Percentiles rank a stretch among this genome's conserved stretches.
Conservation (phyloP, 2,113 vertebrate species). For the Perccottus glenii region DNA sequence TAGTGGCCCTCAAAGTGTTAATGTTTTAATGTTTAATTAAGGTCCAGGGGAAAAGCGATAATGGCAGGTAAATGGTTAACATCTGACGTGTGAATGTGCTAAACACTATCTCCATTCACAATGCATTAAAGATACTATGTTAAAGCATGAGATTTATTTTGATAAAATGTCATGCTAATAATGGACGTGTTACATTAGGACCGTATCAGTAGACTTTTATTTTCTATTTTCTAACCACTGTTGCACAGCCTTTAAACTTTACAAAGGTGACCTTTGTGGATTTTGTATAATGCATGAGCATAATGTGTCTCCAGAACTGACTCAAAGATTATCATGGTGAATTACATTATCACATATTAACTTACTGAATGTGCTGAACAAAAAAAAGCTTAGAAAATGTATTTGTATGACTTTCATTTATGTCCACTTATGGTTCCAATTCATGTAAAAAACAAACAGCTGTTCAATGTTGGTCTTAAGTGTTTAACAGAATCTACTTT, state of each 20-base stretch:
- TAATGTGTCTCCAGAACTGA: constrained; percentile 27
- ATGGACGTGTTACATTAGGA: neutral
- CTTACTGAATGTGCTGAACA: neutral
- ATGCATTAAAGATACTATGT: neutral
- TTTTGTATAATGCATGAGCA: neutral
- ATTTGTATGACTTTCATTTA: neutral
- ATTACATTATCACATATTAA: constrained; percentile 42
- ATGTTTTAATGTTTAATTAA: constrained; percentile 63
- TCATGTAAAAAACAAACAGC: neutral
- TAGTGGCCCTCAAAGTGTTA: constrained; percentile 7
- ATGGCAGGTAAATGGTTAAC: constrained; percentile 61
- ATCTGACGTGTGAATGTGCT: constrained; percentile 2
- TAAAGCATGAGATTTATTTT: neutral
- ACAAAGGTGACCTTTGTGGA: too few species aligned
- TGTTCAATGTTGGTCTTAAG: neutral
- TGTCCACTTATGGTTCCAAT: neutral
- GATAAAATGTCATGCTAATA: too few species aligned
- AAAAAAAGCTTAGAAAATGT: neutral
- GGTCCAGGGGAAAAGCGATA: constrained; percentile 23
- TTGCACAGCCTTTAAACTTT: too few species aligned
- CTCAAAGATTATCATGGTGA: constrained; percentile 35
- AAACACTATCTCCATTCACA: constrained; percentile 31
- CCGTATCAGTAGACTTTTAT: too few species aligned
- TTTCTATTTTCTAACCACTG: too few species aligned
- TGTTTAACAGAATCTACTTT: constrained; percentile 2